Evolutionary conservation across 2,113 vertebrate genomes (phyloP).

Genomic region (Speoplatyrhinus poulsoni): DNA sequence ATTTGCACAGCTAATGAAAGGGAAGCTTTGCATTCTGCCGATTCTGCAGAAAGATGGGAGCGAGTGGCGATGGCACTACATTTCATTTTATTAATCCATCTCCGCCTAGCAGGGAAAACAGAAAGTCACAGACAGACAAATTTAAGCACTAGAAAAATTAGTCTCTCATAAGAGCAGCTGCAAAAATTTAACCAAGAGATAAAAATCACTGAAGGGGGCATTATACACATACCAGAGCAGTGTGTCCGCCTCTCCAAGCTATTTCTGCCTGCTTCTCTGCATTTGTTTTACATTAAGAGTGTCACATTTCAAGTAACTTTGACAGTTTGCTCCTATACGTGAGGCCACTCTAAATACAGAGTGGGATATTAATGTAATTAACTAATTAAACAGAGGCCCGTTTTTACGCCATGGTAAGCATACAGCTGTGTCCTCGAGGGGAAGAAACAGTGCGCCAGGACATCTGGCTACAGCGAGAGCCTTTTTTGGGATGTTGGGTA

Average conservation of each 20-base stretch:
- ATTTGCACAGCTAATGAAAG: conserved; percentile 65
- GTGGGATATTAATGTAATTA: conserved; percentile 13
- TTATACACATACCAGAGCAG: conserved; percentile 10
- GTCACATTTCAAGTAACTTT: not conserved
- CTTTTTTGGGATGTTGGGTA: not conserved
- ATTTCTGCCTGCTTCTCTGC: not conserved
- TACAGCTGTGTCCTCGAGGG: not conserved
- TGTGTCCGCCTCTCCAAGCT: conserved; percentile 6
- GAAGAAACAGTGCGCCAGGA: not conserved
- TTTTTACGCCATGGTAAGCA: conserved; percentile 5
- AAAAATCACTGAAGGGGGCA: conserved; percentile 19
- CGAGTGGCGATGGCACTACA: conserved; percentile 17
- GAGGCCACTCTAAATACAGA: not conserved
- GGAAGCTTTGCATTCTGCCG: conserved; percentile 45
- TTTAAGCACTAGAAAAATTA: conserved; percentile 15
- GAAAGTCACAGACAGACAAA: conserved; percentile 10
- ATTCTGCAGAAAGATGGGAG: conserved; percentile 56
- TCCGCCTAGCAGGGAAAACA: conserved; percentile 13
- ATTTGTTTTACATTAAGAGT: not conserved
- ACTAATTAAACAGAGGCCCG: conserved; percentile 7
- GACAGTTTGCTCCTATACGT: not conserved
- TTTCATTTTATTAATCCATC: conserved; percentile 49
- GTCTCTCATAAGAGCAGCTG: conserved; percentile 25
- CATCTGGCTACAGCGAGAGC: conserved; percentile 4
- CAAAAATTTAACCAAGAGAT: conserved; percentile 17